Base-by-base conservation (phyloP, 1,140 invertebrate species). In the Coptotermes formosanus region DNA sequence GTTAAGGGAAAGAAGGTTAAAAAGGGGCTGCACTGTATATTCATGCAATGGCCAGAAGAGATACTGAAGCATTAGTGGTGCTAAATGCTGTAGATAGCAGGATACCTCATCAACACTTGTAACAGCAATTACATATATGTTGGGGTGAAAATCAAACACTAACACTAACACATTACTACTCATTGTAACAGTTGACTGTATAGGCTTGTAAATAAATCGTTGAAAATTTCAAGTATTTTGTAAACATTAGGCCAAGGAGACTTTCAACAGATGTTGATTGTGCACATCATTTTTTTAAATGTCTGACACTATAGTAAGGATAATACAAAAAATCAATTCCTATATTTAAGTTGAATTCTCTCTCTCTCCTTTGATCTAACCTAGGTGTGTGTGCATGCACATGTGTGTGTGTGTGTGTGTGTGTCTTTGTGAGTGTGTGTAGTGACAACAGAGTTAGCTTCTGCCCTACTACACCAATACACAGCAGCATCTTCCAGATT, bases 191-290 rank as follows among this genome's bases (percentile, higher is more conserved):
- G 64, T n/a, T 3, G 64, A n/a, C 64, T 19, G n/a, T 55, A 82
- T 86, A 86, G 86, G 86, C 86, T 86, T 69, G 43, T 83, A 86
- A 86, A 83, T 38, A 83, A 83, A 86, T 86, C 86, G 86, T 86
- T 86, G 86, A 86, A 86, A 83, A 83, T 59, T 38, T 48, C 30
- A 82, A 84, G 86, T 86, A 86, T 52, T 86, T 82, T 86, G 82
- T 86, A 83, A 86, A 83, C 43, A 84, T 86, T 86, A 86, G 86
- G 86, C 86, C 86, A 86, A 86, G 83, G 86, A 86, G 43, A 69
- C 52, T 86, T 86, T 84, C 86, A 86, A 83, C 82, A 86, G 52
- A 83, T 38, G 83, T 38, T 83, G 85, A 86, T 82, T 86, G 81
- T 86, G 81, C 85, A 81, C 75, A 59, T 85, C 43, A 8, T 82